These are phyloP conservation scores for Leuciscus idus DNA, from an alignment of 2,113 vertebrate species.

Conservation along the genomic window DNA sequence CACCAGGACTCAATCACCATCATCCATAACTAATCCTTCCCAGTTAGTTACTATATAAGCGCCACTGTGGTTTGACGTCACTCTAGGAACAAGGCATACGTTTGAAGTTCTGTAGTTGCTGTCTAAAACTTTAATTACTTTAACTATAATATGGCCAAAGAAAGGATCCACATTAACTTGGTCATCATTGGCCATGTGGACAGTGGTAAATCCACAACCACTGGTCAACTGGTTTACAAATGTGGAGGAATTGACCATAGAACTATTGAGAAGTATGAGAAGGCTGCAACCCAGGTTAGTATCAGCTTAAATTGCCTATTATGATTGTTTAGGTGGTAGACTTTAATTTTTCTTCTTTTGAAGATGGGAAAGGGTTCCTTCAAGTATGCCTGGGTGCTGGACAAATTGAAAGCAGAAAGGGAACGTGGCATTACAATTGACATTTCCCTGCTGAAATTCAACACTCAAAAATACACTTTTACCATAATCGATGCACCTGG, in stretches of 20 bases:
- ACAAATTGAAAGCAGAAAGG: slow-evolving; percentile 81
- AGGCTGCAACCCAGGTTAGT: slow-evolving; percentile 70
- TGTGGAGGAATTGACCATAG: slow-evolving; percentile 78
- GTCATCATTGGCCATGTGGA: slow-evolving; percentile 82
- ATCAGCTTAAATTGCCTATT: accelerated
- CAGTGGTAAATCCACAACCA: slow-evolving; percentile 81
- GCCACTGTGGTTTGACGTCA: background rate
- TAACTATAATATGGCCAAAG: slow-evolving; percentile 62
- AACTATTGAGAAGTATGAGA: slow-evolving; percentile 80
- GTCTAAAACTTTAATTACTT: too few relatives aligned
- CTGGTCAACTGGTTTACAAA: slow-evolving; percentile 79
- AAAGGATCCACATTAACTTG: slow-evolving; percentile 78
- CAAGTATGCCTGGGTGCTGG: slow-evolving; percentile 83
- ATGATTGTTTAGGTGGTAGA: background rate
- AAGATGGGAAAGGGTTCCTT: slow-evolving; percentile 84
- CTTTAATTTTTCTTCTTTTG: accelerated
- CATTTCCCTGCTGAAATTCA: slow-evolving; percentile 79
- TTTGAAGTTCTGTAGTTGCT: too few relatives aligned
- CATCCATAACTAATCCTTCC: background rate
- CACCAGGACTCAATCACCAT: slow-evolving; percentile 12
- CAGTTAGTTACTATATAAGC: too few relatives aligned
- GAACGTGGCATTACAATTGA: slow-evolving; percentile 84
- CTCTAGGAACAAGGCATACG: background rate
- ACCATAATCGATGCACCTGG: slow-evolving; percentile 84
- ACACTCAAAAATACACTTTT: slow-evolving; percentile 77